Conservation (phyloP, 2,888 invertebrate genomes). For the Cotesia congregata region DNA sequence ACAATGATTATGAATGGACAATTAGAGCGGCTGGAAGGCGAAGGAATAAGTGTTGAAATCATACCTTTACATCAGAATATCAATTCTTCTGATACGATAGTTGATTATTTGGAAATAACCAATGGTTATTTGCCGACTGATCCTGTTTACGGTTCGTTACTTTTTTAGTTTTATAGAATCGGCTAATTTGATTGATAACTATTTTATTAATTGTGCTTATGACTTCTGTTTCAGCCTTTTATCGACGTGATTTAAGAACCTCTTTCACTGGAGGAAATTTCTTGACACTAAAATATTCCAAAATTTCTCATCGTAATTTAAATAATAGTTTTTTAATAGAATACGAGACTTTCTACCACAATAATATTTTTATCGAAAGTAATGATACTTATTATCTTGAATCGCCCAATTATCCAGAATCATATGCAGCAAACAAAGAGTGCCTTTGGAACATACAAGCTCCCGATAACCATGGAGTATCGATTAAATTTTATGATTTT, state of each 20-base stretch:
- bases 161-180: no score
- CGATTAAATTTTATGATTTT: background rate
- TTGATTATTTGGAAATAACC: background rate
- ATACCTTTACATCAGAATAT: background rate
- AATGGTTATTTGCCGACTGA: background rate
- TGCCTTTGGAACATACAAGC: background rate
- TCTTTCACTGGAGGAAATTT: background rate
- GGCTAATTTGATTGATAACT: no score
- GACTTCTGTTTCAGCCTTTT: background rate
- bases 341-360: background rate
- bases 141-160: background rate
- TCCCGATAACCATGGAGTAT: background rate
- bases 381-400: background rate
- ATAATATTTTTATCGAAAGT: background rate
- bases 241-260: background rate
- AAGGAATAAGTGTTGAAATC: background rate
- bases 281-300: background rate
- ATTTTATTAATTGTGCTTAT: no score
- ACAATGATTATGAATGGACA: background rate
- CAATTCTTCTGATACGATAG: background rate
- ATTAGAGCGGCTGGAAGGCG: background rate
- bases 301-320: background rate
- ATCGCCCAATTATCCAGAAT: background rate
- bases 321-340: background rate
- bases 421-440: background rate